Evolutionary conservation across 2,797 vertebrate species (phyloP).

Genomic region (Limosa lapponica): DNA sequence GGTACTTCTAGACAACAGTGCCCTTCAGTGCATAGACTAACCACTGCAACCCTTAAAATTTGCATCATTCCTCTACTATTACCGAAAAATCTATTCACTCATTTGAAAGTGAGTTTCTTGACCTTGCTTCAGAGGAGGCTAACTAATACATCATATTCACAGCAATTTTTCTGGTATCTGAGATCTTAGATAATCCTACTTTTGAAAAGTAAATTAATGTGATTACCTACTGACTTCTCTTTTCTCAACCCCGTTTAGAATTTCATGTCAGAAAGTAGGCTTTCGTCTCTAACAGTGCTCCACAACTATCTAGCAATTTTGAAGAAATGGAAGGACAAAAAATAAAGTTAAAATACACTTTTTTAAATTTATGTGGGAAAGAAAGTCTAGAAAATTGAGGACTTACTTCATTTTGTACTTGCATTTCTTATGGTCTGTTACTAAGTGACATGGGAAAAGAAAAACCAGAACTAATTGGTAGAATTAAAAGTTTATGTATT

Average conservation of each 20-base stretch:
- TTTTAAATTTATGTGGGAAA: not conserved
- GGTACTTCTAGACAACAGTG: rapidly evolving
- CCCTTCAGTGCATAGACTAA: not conserved
- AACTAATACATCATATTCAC: not conserved
- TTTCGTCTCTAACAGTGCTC: not conserved
- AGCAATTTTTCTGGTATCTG: not conserved
- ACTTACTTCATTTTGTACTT: not conserved
- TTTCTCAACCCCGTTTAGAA: not conserved
- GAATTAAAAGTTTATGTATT: not conserved
- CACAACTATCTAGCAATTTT: not conserved
- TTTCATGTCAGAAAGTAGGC: not conserved
- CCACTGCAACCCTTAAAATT: not conserved
- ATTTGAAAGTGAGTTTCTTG: not conserved
- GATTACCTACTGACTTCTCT: not conserved
- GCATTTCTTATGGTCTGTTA: not conserved
- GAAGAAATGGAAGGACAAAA: not conserved
- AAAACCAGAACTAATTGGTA: not conserved
- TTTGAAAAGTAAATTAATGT: not conserved
- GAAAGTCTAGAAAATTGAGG: not conserved
- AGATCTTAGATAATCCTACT: not conserved
- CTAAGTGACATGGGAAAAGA: not conserved
- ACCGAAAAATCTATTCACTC: not conserved
- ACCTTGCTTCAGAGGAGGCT: not conserved
- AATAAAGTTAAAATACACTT: not conserved
- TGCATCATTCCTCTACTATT: not conserved